phyloP scores from a whole-genome alignment of 2,888 invertebrate species.

The Odontocolon sp. region DNA sequence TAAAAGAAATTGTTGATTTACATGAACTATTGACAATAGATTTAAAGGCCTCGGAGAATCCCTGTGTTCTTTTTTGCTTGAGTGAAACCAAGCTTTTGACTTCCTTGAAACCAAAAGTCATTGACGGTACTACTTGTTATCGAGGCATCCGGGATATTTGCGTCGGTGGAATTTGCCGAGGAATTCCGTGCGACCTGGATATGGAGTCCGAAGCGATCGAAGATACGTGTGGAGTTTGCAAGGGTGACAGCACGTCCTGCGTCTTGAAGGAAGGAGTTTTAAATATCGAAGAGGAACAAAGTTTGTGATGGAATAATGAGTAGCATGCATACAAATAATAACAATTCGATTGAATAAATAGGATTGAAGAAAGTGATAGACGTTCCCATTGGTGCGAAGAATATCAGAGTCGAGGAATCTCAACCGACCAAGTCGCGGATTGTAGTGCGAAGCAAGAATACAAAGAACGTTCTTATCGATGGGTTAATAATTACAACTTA shows the following conservation, averaged over 20 bases:
- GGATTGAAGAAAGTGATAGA: constrained; percentile 75
- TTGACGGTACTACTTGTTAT: constrained; percentile 83
- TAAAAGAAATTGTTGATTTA: neutral
- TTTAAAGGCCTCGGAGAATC: constrained; percentile 73
- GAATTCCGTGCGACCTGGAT: constrained; percentile 83
- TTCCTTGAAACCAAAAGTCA: constrained; percentile 81
- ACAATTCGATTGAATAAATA: constrained; percentile 17
- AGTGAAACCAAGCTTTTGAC: constrained; percentile 76
- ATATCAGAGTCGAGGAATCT: constrained; percentile 82
- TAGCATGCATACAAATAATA: neutral
- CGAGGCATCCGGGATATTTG: constrained; percentile 82
- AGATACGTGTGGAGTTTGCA: constrained; percentile 86
- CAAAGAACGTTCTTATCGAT: constrained; percentile 81
- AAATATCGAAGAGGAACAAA: constrained; percentile 74
- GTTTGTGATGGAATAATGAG: constrained; percentile 56
- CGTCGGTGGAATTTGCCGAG: constrained; percentile 82
- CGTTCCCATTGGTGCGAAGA: constrained; percentile 82
- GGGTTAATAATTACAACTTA: constrained; percentile 76
- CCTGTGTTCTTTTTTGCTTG: constrained; percentile 76
- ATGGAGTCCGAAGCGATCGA: constrained; percentile 83
- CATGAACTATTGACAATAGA: no score
- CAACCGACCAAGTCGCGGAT: constrained; percentile 82
- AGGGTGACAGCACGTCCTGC: constrained; percentile 84
- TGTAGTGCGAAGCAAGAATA: constrained; percentile 79
- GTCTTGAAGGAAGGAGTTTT: constrained; percentile 75